A percentile compares a stretch with the other conserved stretches of the same genome.
Evolutionary conservation across 2,888 invertebrate genomes (phyloP).

Genomic region (Melitaea athalia): DNA sequence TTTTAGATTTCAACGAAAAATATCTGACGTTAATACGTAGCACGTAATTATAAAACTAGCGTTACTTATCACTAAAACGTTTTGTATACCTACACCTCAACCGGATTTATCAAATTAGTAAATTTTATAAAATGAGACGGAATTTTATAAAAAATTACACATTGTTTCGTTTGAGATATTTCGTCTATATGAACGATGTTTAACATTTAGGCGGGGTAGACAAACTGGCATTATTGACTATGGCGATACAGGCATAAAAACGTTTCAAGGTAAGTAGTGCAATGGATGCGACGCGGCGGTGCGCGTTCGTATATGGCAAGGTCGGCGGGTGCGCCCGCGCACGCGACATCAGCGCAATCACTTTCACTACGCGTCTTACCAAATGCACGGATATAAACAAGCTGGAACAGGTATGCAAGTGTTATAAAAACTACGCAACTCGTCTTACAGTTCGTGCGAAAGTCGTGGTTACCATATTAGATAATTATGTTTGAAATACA

Average conservation of each 20-base stretch:
- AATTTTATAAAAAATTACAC: neutral
- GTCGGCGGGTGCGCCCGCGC: constrained; percentile 69
- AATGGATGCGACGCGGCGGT: constrained; percentile 47
- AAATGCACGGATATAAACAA: constrained; percentile 57
- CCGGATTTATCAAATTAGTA: neutral
- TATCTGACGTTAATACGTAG: neutral
- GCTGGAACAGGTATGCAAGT: constrained; percentile 40
- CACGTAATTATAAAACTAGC: neutral
- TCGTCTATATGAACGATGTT: neutral
- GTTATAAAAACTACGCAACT: constrained; percentile 45
- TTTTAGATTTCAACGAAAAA: neutral
- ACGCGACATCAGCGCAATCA: constrained; percentile 77
- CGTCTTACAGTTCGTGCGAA: constrained; percentile 1
- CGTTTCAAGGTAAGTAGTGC: constrained; percentile 60
- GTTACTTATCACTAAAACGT: neutral
- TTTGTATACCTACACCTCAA: neutral
- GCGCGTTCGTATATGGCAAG: constrained; percentile 70
- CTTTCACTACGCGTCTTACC: constrained; percentile 74
- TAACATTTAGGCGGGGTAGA: constrained; percentile 15
- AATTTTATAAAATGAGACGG: neutral
- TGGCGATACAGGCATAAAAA: constrained; percentile 57
- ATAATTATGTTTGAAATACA: neutral
- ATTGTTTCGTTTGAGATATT: neutral
- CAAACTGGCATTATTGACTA: constrained; percentile 44
- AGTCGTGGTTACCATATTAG: neutral